Percentiles rank a stretch among this genome's conserved stretches.
Conservation (phyloP, 2,888 invertebrate genomes). For the Lycophotia porphyrea region DNA sequence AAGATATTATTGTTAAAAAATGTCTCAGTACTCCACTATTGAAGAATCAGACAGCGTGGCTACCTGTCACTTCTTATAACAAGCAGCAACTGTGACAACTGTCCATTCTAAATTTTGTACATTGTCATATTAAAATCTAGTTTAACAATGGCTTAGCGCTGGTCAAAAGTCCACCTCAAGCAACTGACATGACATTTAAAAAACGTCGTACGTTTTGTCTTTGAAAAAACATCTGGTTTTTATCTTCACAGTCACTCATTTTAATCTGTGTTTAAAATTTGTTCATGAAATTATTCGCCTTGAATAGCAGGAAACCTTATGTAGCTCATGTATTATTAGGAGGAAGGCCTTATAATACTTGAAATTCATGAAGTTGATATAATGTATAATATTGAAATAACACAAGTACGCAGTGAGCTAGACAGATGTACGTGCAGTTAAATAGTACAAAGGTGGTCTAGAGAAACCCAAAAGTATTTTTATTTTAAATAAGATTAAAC, state of each 20-base stretch:
- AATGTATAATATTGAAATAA: background rate
- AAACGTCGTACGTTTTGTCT: too few species aligned
- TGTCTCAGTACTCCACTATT: too few species aligned
- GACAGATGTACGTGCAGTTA: too few species aligned
- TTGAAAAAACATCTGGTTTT: background rate
- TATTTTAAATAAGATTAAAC: too few species aligned
- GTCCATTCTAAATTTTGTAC: background rate
- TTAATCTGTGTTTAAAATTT: background rate
- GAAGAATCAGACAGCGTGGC: constrained; percentile 8
- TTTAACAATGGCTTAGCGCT: background rate
- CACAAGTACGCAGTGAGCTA: background rate
- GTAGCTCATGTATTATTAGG: background rate
- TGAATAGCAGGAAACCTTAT: background rate
- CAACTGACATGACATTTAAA: background rate
- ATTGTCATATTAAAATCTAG: background rate
- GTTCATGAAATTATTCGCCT: too few species aligned
- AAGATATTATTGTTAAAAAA: background rate
- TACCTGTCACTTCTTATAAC: background rate
- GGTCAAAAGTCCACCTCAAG: constrained; percentile 4
- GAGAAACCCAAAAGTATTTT: background rate
- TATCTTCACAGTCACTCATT: background rate
- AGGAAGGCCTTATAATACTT: too few species aligned
- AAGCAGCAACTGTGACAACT: background rate
- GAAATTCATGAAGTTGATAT: too few species aligned
- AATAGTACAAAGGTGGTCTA: background rate